Evolutionary conservation across 2,113 vertebrate species (phyloP).

Genomic region (Petrocephalus microphthalmus): DNA sequence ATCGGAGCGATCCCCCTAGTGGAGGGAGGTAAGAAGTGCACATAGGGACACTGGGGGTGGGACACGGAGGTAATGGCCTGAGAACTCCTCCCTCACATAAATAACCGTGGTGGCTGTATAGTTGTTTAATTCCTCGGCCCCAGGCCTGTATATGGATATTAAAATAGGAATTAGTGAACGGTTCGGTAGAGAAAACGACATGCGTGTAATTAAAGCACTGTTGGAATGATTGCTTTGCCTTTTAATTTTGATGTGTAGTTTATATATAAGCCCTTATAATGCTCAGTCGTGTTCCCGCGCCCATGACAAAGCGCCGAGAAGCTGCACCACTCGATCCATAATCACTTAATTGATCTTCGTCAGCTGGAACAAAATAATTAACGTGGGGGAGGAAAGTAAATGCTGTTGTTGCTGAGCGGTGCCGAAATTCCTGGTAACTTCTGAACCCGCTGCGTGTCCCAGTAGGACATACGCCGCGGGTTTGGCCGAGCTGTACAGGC

Average conservation of each 20-base stretch:
- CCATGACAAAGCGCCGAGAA: background rate
- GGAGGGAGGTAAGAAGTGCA: background rate
- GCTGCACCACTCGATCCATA: slow-evolving; percentile 2
- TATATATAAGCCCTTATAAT: background rate
- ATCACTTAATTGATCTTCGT: slow-evolving; percentile 15
- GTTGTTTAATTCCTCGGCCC: background rate
- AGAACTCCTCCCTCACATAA: background rate
- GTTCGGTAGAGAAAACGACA: slow-evolving; percentile 2
- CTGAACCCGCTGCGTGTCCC: background rate
- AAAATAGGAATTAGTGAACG: slow-evolving; percentile 1
- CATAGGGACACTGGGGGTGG: background rate
- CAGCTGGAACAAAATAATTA: slow-evolving; percentile 2
- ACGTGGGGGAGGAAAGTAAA: background rate
- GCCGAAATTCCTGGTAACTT: background rate
- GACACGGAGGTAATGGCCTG: background rate
- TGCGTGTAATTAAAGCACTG: background rate
- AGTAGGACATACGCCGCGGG: too few relatives aligned
- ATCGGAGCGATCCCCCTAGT: background rate
- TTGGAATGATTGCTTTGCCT: background rate
- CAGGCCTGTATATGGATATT: background rate
- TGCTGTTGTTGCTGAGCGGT: background rate
- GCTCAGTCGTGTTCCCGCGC: background rate
- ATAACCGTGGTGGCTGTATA: background rate
- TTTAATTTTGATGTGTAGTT: slow-evolving; percentile 11
- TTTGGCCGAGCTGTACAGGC: background rate